Percentiles rank a stretch among this genome's conserved stretches.
These are phyloP conservation scores for Rhabdomys pumilio DNA, from an alignment of 2,797 vertebrate species.

Conservation along the genomic window DNA sequence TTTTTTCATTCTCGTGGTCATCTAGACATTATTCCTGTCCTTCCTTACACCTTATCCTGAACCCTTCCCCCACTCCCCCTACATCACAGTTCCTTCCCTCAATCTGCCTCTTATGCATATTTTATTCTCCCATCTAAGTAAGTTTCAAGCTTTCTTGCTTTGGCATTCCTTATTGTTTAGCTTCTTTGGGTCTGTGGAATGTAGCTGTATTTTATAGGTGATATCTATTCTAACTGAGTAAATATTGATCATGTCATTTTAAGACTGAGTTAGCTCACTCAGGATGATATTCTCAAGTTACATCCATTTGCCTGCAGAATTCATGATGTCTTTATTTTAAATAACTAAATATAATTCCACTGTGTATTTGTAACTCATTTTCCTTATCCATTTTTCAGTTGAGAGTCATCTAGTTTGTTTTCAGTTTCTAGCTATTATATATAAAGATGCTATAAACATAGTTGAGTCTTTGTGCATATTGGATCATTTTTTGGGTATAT, in stretches of 20 bases:
- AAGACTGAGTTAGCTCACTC: neutral
- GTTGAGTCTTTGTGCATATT: neutral
- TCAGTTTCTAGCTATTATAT: too few relatives aligned
- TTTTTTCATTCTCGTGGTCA: neutral
- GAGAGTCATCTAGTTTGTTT: too few relatives aligned
- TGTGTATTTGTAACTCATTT: too few relatives aligned
- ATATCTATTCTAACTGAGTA: neutral
- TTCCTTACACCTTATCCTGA: neutral
- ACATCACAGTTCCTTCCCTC: neutral
- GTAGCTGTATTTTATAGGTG: neutral
- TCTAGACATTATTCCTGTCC: neutral
- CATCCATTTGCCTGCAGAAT: neutral
- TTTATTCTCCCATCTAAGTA: neutral
- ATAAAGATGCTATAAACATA: too few relatives aligned
- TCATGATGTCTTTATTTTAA: neutral
- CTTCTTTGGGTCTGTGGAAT: neutral
- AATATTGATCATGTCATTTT: neutral
- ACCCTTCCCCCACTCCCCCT: rapidly evolving
- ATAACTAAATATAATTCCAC: too few relatives aligned
- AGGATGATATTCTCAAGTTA: neutral
- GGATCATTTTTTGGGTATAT: neutral
- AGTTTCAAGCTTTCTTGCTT: neutral
- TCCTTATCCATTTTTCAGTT: too few relatives aligned
- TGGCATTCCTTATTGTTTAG: neutral
- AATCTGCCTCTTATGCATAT: neutral